Evolutionary conservation across 1,140 invertebrate genomes (phyloP).

Genomic region (Asobara japonica): DNA sequence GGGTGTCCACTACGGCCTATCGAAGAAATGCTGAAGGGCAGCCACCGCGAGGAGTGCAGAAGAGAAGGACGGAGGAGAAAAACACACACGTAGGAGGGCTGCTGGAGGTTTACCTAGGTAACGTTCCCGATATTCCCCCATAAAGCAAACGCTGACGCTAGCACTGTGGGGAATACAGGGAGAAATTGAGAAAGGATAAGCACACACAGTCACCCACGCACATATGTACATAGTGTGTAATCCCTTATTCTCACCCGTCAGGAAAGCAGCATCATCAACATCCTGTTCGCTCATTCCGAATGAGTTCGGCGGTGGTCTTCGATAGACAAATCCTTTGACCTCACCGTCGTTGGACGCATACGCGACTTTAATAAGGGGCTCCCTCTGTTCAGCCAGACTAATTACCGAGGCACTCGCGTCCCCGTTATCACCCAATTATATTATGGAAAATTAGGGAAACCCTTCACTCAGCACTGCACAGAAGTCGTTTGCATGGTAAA

Average conservation of each 20-base stretch:
- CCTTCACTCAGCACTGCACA: neutral
- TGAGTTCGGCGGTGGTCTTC: slow-evolving; percentile 57
- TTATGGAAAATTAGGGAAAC: too few species aligned
- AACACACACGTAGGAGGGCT: too few species aligned
- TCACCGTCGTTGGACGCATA: slow-evolving; percentile 65
- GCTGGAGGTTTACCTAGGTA: too few species aligned
- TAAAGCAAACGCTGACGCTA: too few species aligned
- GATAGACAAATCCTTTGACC: slow-evolving; percentile 67
- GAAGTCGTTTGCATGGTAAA: neutral
- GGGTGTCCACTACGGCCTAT: too few species aligned
- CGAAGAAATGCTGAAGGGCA: too few species aligned
- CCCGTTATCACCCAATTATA: slow-evolving; percentile 19
- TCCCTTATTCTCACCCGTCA: slow-evolving; percentile 76
- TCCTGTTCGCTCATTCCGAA: slow-evolving; percentile 84
- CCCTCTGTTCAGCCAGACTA: slow-evolving; percentile 62
- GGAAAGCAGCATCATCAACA: slow-evolving; percentile 91
- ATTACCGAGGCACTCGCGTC: slow-evolving; percentile 32
- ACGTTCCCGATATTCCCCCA: too few species aligned
- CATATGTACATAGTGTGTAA: neutral
- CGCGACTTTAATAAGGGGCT: slow-evolving; percentile 66
- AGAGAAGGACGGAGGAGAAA: too few species aligned
- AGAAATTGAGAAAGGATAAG: too few species aligned
- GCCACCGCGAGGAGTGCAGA: too few species aligned
- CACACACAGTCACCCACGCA: neutral
- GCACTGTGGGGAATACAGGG: too few species aligned